phyloP scores from a whole-genome alignment of 2,888 invertebrate species.

The Subacronicta megacephala region DNA sequence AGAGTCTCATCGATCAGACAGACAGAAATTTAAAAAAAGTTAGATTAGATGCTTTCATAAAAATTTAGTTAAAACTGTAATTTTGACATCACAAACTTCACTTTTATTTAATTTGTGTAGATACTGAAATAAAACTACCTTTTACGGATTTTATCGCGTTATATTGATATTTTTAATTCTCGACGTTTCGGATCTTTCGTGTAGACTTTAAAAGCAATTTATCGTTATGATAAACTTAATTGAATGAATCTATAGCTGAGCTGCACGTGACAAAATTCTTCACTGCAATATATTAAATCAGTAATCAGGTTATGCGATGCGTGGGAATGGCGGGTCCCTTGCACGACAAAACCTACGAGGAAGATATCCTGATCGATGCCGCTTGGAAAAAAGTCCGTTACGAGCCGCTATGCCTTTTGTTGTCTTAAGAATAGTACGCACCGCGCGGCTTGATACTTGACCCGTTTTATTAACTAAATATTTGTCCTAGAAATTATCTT shows the following conservation, averaged over 20 bases:
- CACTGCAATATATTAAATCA: constrained; percentile 37
- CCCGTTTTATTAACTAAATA: background rate
- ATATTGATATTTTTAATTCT: no score
- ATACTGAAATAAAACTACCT: no score
- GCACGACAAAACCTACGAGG: constrained; percentile 72
- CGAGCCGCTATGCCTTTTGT: constrained; percentile 83
- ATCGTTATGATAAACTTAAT: background rate
- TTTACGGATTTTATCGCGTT: no score
- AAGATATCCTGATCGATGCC: constrained; percentile 80
- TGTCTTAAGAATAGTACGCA: constrained; percentile 60
- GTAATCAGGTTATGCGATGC: constrained; percentile 64
- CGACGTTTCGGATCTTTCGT: no score
- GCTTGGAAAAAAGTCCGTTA: constrained; percentile 84
- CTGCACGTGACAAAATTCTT: constrained; percentile 28
- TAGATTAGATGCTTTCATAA: no score
- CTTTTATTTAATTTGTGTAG: no score
- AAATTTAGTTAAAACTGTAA: no score
- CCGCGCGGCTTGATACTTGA: constrained; percentile 67
- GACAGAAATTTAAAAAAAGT: no score
- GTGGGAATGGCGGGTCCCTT: constrained; percentile 75
- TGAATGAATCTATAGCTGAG: background rate
- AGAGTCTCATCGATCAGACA: no score
- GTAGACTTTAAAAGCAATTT: no score
- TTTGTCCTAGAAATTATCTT: constrained; percentile 1
- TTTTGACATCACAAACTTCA: no score